A percentile compares a stretch with the other conserved stretches of the same genome.
These are phyloP conservation scores for Zaprionus lineosus DNA, from an alignment of 2,888 invertebrate genomes.

Conservation along the genomic window DNA sequence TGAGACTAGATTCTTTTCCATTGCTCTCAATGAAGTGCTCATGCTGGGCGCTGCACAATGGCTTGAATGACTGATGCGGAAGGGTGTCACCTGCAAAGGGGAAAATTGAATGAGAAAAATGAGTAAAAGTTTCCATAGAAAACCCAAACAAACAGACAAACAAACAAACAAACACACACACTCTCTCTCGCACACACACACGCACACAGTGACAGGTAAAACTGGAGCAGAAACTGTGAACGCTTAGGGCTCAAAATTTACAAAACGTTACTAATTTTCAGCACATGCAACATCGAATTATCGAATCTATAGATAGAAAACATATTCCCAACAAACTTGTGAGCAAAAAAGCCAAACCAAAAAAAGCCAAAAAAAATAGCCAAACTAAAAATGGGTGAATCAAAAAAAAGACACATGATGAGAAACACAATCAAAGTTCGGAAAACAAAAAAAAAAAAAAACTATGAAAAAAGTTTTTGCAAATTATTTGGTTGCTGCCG, in stretches of 20 bases:
- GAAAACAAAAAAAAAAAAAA: slow-evolving; percentile 35
- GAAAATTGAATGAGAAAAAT: not conserved
- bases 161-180: too few species aligned
- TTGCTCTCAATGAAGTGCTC: slow-evolving; percentile 82
- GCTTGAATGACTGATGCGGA: slow-evolving; percentile 80
- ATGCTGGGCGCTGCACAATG: slow-evolving; percentile 79
- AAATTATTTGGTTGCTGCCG: not conserved
- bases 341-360: not conserved
- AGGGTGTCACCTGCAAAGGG: slow-evolving; percentile 74
- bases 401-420: slow-evolving; percentile 1
- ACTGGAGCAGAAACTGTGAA: slow-evolving; percentile 9
- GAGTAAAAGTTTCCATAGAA: slow-evolving; percentile 12
- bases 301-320: not conserved
- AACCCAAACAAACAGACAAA: slow-evolving; percentile 13
- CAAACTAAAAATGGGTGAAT: not conserved
- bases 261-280: slow-evolving; percentile 44
- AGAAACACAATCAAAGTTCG: slow-evolving; percentile 8
- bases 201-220: too few species aligned
- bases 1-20: slow-evolving; percentile 82
- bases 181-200: too few species aligned
- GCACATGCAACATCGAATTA: slow-evolving; percentile 9
- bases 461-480: not conserved
- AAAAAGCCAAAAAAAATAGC: not conserved
- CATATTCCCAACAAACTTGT: not conserved
- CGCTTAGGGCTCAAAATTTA: slow-evolving; percentile 37